Base-by-base conservation (phyloP, 2,113 vertebrate species). In the Ailuropoda melanoleuca region DNA sequence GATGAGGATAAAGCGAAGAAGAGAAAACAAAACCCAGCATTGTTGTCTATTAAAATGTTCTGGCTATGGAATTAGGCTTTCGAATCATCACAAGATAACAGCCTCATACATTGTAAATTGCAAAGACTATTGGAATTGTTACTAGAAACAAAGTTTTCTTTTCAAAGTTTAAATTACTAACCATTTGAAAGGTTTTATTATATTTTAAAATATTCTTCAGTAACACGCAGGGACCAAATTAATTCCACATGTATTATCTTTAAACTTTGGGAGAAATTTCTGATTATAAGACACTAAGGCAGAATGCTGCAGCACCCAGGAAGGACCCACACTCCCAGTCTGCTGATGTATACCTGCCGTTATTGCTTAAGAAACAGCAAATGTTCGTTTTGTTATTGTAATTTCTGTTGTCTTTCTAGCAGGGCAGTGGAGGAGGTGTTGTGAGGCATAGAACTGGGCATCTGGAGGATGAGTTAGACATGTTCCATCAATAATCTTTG, bases 131-230 rank as follows among this genome's bases (percentile, higher is more conserved):
- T 88, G 18, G 62, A 74, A 60, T 92, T 85, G 21, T 88, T 84
- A 56, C 74, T 88, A 13, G 50, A 91, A 90, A 37, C 88, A 3
- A 80, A 58, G 21, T 92, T 50, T 48, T 77, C 15, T 75, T 46
- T 48, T 48, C 43, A 43, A 78, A 26, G 23, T 21, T 58, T 68
- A 75, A 77, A 21, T 84, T 72, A 34, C 46, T 88, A 75, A 55
- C 31, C 53, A n/a, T 66, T 72, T 85, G 34, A 77, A 93, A 46
- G 10, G 21, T 75, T 82, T 95, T 82, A 11, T 93, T 70, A 23
- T 60, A 31, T 82, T 50, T 95, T 82, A 78, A 87, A 78, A 46
- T 78, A 95, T 39, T 72, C 3, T 24, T 77, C 0, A 18, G 6
- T 72, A 70, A 34, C 53, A 48, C 1, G 31, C 29, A 58, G 31